phyloP scores from a whole-genome alignment of 2,113 vertebrate species.

The Lasiurus borealis region DNA sequence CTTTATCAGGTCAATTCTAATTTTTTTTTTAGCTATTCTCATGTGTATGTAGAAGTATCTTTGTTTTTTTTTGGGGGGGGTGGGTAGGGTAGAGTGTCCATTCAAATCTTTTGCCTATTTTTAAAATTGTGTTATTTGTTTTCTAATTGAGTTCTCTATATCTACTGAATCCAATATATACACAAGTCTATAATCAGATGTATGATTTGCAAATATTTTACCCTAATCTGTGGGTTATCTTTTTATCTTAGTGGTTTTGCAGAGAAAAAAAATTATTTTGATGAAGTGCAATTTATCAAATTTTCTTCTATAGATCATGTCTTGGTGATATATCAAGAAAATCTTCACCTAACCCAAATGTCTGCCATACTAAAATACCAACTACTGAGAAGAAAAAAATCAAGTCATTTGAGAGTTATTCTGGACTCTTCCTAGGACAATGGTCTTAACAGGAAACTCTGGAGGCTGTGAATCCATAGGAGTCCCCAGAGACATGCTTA shows the following conservation, averaged over 20 bases:
- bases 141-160: not conserved
- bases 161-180: not conserved
- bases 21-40: not conserved
- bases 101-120: not conserved
- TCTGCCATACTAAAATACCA: not conserved
- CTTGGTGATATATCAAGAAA: not conserved
- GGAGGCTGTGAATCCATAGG: not conserved
- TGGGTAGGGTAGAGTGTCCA: not conserved
- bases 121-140: not conserved
- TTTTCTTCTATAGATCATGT: not conserved
- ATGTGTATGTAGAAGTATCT: not conserved
- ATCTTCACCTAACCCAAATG: not conserved
- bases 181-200: not conserved
- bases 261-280: not conserved
- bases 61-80: not conserved
- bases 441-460: slow-evolving; percentile 5
- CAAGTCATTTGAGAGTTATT: not conserved
- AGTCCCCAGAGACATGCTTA: not conserved
- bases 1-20: not conserved
- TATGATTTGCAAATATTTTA: not conserved
- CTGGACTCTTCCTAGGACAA: not conserved
- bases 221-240: not conserved
- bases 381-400: not conserved
- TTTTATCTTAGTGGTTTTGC: not conserved
- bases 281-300: not conserved